Conservation (phyloP, 2,113 vertebrate species). For the Phrynosoma blainvillii region DNA sequence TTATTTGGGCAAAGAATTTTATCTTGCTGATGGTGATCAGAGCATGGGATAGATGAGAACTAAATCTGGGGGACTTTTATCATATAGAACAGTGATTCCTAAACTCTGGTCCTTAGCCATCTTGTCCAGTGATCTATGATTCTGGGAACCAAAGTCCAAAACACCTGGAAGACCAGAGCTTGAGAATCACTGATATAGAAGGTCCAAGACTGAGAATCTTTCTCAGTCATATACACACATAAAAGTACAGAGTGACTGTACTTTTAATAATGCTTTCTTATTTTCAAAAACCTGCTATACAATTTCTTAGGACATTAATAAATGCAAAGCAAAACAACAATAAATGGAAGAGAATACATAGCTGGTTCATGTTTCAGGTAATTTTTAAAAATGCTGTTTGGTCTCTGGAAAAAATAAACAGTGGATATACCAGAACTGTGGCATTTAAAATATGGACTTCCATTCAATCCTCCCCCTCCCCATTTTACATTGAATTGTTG, state of each 20-base stretch:
- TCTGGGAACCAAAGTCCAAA: too few relatives aligned
- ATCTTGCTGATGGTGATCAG: neutral
- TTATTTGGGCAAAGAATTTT: neutral
- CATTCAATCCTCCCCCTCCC: neutral
- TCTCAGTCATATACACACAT: neutral
- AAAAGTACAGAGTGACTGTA: neutral
- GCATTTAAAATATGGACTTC: neutral
- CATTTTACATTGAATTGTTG: constrained; percentile 19
- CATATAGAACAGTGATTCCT: too few relatives aligned
- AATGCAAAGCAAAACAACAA: neutral
- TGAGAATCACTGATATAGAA: too few relatives aligned
- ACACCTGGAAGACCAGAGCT: too few relatives aligned
- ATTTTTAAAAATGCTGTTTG: neutral
- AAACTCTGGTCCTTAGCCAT: too few relatives aligned
- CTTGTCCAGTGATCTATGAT: too few relatives aligned
- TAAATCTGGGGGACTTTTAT: too few relatives aligned
- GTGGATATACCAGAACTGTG: neutral
- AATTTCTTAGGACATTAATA: neutral
- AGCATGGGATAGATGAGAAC: neutral
- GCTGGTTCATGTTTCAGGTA: neutral
- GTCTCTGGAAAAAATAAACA: constrained; percentile 9
- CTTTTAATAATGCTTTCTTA: neutral
- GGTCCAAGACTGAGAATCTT: neutral
- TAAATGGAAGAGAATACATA: neutral
- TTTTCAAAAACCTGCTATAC: neutral